Base-by-base conservation (phyloP, 2,888 invertebrate genomes). In the Sinopyrophorus schimmeli region DNA sequence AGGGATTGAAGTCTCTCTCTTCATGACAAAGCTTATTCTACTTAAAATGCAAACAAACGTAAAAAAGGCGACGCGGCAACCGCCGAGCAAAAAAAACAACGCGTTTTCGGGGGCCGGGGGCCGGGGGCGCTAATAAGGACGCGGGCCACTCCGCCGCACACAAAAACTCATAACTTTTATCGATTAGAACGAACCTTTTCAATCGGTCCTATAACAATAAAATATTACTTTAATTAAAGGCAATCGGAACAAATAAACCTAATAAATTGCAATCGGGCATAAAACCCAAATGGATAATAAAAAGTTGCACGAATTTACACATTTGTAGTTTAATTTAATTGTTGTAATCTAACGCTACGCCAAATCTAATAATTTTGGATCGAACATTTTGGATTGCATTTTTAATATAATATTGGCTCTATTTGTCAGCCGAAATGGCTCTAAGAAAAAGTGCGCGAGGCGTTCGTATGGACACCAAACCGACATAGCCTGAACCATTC, bases 141-240 rank as follows among this genome's bases (percentile, higher is more conserved):
- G n/a, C n/a, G n/a, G n/a, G n/a, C n/a, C n/a, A n/a, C n/a, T n/a
- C n/a, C n/a, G 15, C 4, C 16, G 15, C 23, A 35, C 21, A 35
- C 15, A 31, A 26, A 26, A 24, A 17, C 26, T 49, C 42, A 43
- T 47, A 44, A 40, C 41, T 48, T 51, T 52, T 48, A 49, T 51
- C 53, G 55, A 55, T 47, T 24, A 23, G 23, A 31, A 47, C 42
- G 44, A 48, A 54, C 48, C 44, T 46, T 58, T 58, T 55, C 55
- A 55, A 55, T 55, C 52, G 53, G 21, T 12, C 46, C 54, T 47
- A 52, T 58, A 55, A 54, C 44, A 49, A 52, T 51, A 55, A 58
- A 55, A 55, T 58, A 58, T 55, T 39, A 49, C 57, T 58, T 57
- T 58, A 58, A 58, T 58, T 58, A 58, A 58, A 53, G 49, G 46